Base-by-base conservation (phyloP, 2,888 invertebrate genomes). In the Perizoma flavofasciatum region DNA sequence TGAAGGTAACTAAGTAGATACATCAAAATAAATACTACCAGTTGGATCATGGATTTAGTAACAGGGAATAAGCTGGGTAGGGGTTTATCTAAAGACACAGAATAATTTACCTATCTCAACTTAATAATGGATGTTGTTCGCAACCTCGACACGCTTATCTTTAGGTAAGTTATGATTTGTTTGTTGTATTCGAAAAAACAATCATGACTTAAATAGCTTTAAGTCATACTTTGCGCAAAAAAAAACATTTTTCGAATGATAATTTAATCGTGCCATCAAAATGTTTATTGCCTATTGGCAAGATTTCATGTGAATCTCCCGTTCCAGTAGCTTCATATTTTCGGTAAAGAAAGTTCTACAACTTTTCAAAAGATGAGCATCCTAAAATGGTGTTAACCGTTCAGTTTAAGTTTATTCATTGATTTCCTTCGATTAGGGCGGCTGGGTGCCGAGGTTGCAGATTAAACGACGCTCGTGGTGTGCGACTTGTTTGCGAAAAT, bases 401-500 rank as follows among this genome's bases (percentile, higher is more conserved):
- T 57, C 9, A 33, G 33, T 2, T 7, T 22, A 6, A 81, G 82
- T 82, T 81, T 80, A 81, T 83, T 81, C 78, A 83, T 83, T 78
- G 83, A 82, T 85, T 85, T 81, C 74, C 70, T 67, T 43, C 73
- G 71, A 79, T 81, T 77, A 78, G 73, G 70, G 71, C 61, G 58
- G 33, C 70, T 70, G 71, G 22, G 73, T 74, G 75, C 74, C 74
- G 79, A 74, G 75, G 75, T 83, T 81, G 81, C 79, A 82, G 81
- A 79, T 83, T 79, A 5, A 22, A 5, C 77, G 74, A 73, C 72
- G 75, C 75, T 50, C 65, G 72, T 78, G 77, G 76, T 72, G 73
- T 79, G 22, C 40, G 22, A 56, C 81, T 85, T 86, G 84, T 88
- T 88, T 87, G 84, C 81, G 82, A 85, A 83, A 86, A 86, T 88